phyloP scores from a whole-genome alignment of 2,888 invertebrate genomes.

The Aphrophora alni region DNA sequence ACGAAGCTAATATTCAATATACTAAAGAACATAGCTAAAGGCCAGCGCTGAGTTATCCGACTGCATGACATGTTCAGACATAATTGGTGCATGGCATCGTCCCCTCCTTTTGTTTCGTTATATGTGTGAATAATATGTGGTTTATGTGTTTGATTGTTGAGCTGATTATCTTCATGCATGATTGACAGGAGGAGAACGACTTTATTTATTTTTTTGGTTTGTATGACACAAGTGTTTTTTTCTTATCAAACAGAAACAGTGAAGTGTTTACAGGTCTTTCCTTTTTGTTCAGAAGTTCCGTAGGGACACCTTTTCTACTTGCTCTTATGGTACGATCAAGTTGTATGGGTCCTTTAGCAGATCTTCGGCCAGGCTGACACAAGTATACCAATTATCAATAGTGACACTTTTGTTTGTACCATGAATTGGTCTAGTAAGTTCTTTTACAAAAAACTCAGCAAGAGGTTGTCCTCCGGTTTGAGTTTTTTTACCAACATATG shows the following conservation, averaged over 20 bases:
- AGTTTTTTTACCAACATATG: slow-evolving; percentile 22
- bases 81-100: no score
- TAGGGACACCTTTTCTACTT: slow-evolving; percentile 10
- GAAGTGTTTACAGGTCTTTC: not conserved
- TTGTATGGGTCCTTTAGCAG: slow-evolving; percentile 9
- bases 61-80: no score
- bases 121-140: no score
- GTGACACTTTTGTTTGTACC: slow-evolving; percentile 17
- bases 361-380: slow-evolving; percentile 14
- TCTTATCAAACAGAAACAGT: slow-evolving; percentile 10
- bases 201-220: not conserved
- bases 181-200: no score
- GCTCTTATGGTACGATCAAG: not conserved
- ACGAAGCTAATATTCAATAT: no score
- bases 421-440: not conserved
- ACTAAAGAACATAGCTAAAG: no score
- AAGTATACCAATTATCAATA: slow-evolving; percentile 20
- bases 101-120: no score
- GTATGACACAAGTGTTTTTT: slow-evolving; percentile 18
- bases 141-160: no score
- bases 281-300: not conserved
- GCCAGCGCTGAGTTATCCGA: no score
- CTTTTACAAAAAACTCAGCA: slow-evolving; percentile 19
- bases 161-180: no score
- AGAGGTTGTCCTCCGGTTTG: slow-evolving; percentile 21